Conservation (phyloP, 2,113 vertebrate genomes). For the Chaetorhynchus papuensis region DNA sequence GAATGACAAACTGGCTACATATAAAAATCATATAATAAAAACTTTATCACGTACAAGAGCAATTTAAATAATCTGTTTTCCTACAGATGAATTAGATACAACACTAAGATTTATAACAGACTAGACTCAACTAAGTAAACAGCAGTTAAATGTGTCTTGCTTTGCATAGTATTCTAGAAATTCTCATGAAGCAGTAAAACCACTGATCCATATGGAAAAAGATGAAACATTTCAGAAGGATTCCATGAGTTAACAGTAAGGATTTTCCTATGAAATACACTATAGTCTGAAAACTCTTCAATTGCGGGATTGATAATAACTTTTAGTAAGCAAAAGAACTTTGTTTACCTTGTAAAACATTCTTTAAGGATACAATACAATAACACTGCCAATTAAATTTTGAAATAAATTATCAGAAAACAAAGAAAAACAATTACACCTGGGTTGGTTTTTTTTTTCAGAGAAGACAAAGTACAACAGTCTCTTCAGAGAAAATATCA, state of each 20-base stretch:
- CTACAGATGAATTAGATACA: not conserved
- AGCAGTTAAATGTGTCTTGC: not conserved
- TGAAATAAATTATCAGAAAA: not conserved
- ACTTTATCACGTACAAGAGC: not conserved
- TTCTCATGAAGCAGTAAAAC: not conserved
- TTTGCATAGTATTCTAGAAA: not conserved
- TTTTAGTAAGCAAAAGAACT: not conserved
- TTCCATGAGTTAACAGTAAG: not conserved
- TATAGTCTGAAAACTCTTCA: not conserved
- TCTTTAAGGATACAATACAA: not conserved
- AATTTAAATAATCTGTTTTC: constrained; percentile 48
- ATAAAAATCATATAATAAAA: not conserved
- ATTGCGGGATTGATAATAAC: rapidly evolving
- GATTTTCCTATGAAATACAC: not conserved
- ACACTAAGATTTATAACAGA: constrained; percentile 14
- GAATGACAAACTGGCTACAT: not conserved
- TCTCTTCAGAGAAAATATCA: not conserved
- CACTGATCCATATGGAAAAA: not conserved
- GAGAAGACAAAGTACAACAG: not conserved
- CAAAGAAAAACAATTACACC: not conserved
- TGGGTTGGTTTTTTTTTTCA: not conserved
- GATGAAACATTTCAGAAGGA: not conserved
- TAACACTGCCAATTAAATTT: not conserved
- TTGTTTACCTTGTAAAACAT: not conserved
- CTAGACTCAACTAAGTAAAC: constrained; percentile 4